Conservation (phyloP, 2,888 invertebrate species). For the Siphlonurus alternatus region DNA sequence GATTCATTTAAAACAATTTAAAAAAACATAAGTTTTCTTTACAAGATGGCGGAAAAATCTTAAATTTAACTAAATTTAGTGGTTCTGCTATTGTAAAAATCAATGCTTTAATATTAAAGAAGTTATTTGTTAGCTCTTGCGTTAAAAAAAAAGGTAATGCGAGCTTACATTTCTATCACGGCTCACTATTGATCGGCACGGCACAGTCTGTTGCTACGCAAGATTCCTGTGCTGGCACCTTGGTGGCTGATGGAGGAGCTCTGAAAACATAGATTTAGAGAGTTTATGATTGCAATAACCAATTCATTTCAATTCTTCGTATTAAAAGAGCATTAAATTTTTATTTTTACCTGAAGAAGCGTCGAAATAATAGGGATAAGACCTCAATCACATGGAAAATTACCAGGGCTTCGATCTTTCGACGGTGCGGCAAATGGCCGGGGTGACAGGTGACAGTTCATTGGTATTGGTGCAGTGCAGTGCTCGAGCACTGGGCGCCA, state of each 20-base stretch:
- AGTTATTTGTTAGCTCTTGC: too few species aligned
- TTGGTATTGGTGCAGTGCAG: not conserved
- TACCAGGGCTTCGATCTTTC: not conserved
- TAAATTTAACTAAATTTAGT: too few species aligned
- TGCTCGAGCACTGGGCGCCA: not conserved
- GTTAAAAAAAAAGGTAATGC: not conserved
- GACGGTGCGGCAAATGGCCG: constrained; percentile 2
- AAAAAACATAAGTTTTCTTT: not conserved
- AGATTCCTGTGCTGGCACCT: not conserved
- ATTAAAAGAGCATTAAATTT: too few species aligned
- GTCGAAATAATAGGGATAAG: not conserved
- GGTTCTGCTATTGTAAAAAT: too few species aligned
- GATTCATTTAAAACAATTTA: too few species aligned
- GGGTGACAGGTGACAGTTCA: constrained; percentile 1
- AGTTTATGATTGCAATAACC: too few species aligned
- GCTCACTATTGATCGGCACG: not conserved
- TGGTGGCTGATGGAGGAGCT: not conserved
- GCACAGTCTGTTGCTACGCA: not conserved
- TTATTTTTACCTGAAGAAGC: not conserved
- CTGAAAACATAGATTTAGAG: too few species aligned
- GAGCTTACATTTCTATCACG: not conserved
- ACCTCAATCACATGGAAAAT: not conserved
- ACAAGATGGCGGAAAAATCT: not conserved
- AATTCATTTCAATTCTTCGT: too few species aligned
- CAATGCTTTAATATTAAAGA: too few species aligned